A percentile compares a stretch with the other conserved stretches of the same genome.
phyloP scores from a whole-genome alignment of 2,113 vertebrate genomes.

The Elephantulus edwardii region DNA sequence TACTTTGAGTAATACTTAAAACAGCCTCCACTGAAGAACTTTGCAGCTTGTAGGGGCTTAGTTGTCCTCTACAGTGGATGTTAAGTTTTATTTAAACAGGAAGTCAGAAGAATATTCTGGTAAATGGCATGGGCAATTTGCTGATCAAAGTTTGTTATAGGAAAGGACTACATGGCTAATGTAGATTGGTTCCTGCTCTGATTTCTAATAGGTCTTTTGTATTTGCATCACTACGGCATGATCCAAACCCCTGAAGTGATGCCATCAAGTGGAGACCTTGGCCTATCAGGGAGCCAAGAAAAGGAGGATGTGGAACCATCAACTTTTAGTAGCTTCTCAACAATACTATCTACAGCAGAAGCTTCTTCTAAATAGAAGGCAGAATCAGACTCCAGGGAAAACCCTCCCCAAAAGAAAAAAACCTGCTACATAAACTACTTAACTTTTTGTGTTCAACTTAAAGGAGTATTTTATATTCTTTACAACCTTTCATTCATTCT shows the following conservation, averaged over 20 bases:
- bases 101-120: not conserved
- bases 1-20: not conserved
- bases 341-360: not conserved
- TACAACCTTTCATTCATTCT: not conserved
- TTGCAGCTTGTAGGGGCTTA: not conserved
- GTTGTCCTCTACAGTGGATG: not conserved
- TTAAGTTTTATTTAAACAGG: not conserved
- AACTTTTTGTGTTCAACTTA: not conserved
- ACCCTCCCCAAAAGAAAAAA: not conserved
- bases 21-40: not conserved
- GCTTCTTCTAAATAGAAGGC: not conserved
- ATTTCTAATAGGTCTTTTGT: not conserved
- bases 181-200: not conserved
- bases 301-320: not conserved
- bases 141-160: not conserved
- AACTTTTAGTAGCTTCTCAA: rapidly evolving
- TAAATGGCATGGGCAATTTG: not conserved
- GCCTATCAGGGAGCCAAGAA: not conserved
- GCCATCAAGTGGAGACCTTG: not conserved
- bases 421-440: not conserved
- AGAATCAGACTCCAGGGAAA: not conserved
- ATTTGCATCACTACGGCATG: not conserved
- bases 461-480: constrained; percentile 10
- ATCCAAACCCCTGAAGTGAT: not conserved
- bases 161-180: not conserved